Base-by-base conservation (phyloP, 2,888 invertebrate species). In the Cynaeus angustus region DNA sequence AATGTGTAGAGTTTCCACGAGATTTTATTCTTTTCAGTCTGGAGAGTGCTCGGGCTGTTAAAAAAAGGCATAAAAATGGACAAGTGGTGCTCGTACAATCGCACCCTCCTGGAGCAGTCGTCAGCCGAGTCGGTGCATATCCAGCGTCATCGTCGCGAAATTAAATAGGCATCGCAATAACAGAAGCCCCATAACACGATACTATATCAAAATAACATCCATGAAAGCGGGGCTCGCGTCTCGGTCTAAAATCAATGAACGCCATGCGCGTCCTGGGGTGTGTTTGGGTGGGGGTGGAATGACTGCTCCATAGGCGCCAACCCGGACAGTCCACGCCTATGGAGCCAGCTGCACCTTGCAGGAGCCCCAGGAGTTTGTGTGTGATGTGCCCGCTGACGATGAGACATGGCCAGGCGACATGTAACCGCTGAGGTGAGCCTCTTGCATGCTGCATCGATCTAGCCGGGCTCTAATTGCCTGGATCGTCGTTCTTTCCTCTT, bases 291-390 rank as follows among this genome's bases (percentile, higher is more conserved):
- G 75, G 74, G 73, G 74, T 72, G 72, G 72, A 75, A 70, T 71
- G 69, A 70, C 71, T 73, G 73, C 73, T 74, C 73, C 70, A 69
- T 74, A 80, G 82, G 82, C 81, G 81, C 81, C 82, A 81, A 83
- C 84, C 84, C 83, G 83, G 84, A 83, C 84, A 85, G 85, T 85
- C 84, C 83, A 85, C 85, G 84, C 85, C 85, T 85, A 84, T 84
- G 83, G 84, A 83, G 81, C 82, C 82, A 82, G 83, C 82, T 82
- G 83, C 82, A 82, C 79, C 82, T 80, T 80, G 82, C 80, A 77
- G 79, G 74, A 80, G 77, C 81, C 78, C 83, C 79, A 81, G 82
- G 82, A 81, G 81, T 77, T 78, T 80, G 81, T 80, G 81, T 81
- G 82, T 80, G 80, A 80, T 80, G 81, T 81, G 80, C 77, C 76